Evolutionary conservation across 2,797 vertebrate genomes (phyloP), one percentile per base, ranked within the genome.

Genomic region (Tokudaia muenninki): DNA sequence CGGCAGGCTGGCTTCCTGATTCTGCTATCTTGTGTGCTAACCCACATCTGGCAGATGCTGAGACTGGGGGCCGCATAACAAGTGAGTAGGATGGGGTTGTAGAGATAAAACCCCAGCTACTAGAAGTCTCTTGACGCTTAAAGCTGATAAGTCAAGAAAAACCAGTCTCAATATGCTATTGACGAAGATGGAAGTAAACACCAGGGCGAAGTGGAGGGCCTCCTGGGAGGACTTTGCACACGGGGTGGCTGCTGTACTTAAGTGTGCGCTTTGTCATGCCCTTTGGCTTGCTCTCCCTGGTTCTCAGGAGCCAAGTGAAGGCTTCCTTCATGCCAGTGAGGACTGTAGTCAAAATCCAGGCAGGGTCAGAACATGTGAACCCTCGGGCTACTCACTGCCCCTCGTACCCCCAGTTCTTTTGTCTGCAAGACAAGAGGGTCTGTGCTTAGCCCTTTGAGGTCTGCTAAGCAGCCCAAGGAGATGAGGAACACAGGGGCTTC

Each of bases 21-120:
- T 9, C 72, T 1, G 37, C 10, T 16, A 82, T 34, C 59, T 70
- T 87, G 11, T 22, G 75, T 14, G 67, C 72, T 47, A 0, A 19
- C 52, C 59, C 91, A 47, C 95, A 89, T 90, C 90, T 95, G 95
- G 93, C 92, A 89, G 94, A 91, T 90, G 91, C 88, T 4, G 26
- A 52, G 59, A 26, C 44, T 31, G 0, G 12, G 57, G 61, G 34
- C 74, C 78, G 55, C 14, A 87, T 2, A 50, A 81, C 59, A 72
- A 84, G 65, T 9, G 10, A 11, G 29, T 34, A 0, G 29, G 63
- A 67, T 16, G 24, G 29, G 34, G 16, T 13, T 4, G 22, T 52
- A 92, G 50, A 94, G 67, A 91, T 82, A 96, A 92, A 95, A 57
- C 52, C 82, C 14, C 93, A 96, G 80, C 83, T 63, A 67, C 52